Base-by-base conservation (phyloP, 2,797 vertebrate genomes). In the Aplochiton taeniatus region DNA sequence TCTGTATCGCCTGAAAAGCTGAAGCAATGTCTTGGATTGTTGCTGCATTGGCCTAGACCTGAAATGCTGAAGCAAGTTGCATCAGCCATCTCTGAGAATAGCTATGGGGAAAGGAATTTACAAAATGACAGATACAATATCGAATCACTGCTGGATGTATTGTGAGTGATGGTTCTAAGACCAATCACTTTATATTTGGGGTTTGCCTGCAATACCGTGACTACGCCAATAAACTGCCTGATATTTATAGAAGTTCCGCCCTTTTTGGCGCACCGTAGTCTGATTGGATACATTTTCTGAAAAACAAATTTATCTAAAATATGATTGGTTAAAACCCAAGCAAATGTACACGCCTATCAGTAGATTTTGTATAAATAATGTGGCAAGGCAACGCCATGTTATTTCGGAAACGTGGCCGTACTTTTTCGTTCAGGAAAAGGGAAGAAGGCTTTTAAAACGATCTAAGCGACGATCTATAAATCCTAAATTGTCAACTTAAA, bases 31-130 rank as follows among this genome's bases (percentile, higher is more conserved):
- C 76, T 82, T 57, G n/a, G 50, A 60, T 4, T 57, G 65, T 72
- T 81, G 31, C 68, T 68, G 11, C 17, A 9, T 0, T 65, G 12
- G 52, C 4, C 2, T 0, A 0, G 10, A 58, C 12, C 60, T 84
- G 91, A 92, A 91, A 93, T 52, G 70, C 69, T 58, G 46, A 12
- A 56, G 11, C 53, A 69, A 55, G 71, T 93, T 93, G 91, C 92
- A 90, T 93, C 91, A 93, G 88, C 89, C 87, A 46, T 5, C 0
- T n/a, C 5, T 2, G 0, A 44, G 4, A 0, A 20, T 18, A 16
- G 48, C 13, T 0, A 7, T n/a, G n/a, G 4, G 59, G 12, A 43
- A 13, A 57, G 4, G 4, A 10, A 11, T 50, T 17, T 10, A 43
- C 4, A 60, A 75, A 89, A 0, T 58, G 83, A 84, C 86, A 79